Percentiles rank a stretch among this genome's conserved stretches.
These are phyloP conservation scores for Conus ventricosus DNA, from an alignment of 1,140 invertebrate species.

Conservation along the genomic window DNA sequence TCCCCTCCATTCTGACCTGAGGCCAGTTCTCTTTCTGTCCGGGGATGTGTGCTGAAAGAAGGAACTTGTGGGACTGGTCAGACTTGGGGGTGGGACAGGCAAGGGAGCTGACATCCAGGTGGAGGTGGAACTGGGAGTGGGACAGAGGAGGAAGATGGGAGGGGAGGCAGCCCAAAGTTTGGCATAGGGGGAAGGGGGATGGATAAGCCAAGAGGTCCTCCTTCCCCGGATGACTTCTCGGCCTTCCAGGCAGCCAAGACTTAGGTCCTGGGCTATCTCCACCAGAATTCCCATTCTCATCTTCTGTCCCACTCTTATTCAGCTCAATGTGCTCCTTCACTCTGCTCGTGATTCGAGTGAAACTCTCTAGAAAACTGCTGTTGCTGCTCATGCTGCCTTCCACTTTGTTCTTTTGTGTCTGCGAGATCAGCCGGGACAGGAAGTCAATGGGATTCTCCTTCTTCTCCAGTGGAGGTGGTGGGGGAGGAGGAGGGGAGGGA, in stretches of 20 bases:
- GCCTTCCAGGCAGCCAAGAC: constrained; percentile 64
- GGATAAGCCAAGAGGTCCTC: background rate
- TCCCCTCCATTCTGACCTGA: background rate
- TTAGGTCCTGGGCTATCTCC: constrained; percentile 38
- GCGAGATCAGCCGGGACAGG: constrained; percentile 66
- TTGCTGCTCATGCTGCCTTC: constrained; percentile 22
- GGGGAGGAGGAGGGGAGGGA: constrained; percentile 22
- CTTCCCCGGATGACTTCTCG: constrained; percentile 36
- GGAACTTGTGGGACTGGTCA: constrained; percentile 31
- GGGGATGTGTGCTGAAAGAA: constrained; percentile 41
- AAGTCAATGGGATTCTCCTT: constrained; percentile 69
- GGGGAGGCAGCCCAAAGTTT: constrained; percentile 12
- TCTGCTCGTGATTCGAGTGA: constrained; percentile 55
- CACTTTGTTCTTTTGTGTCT: constrained; percentile 58
- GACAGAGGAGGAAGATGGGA: constrained; percentile 15
- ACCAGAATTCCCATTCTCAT: background rate
- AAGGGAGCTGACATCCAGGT: constrained; percentile 32
- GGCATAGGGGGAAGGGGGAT: constrained; percentile 25
- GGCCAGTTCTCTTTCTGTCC: constrained; percentile 49
- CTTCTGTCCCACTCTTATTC: background rate
- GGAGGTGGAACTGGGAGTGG: constrained; percentile 40
- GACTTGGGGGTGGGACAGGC: constrained; percentile 37
- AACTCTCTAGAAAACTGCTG: constrained; percentile 65
- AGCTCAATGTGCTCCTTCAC: constrained; percentile 6
- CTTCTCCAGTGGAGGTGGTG: constrained; percentile 26